Evolutionary conservation across 30 jellyfish, hydroid and myxozoan genomes (phyloP), one percentile per base, ranked within the genome.

Genomic region (Pseudorhiza aurosa): DNA sequence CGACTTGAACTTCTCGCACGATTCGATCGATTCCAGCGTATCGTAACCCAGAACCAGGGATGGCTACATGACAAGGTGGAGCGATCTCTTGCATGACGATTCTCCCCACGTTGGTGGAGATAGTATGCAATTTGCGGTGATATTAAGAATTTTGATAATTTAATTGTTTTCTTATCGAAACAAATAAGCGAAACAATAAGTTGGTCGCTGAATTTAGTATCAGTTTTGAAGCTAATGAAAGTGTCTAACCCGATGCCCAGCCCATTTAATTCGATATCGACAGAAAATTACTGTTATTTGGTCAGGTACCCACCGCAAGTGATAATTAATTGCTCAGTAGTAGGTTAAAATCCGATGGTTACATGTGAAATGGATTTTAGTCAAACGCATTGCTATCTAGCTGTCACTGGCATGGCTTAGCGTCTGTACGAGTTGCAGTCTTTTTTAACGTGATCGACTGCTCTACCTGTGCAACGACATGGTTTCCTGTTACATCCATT

Each of bases 291-390:
- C 51, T 80, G 49, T 64, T 37, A 55, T 47, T 65, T 62, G 79
- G 72, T 25, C 67, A 58, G 58, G 44, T 32, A 10, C 70, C 30
- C 45, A 44, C 79, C 91, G 51, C 76, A 80, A 55, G 37, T 35
- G 31, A 55, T 65, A 63, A 78, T 78, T 78, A 78, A 78, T 78
- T 60, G 82, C 72, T 56, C 46, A 63, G 55, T 78, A 39, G 90
- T 28, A 45, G 64, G 82, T 28, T 45, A 27, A 26, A 47, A 51
- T 31, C 67, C 83, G 36, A 21, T 53, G 68, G 84, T 50, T n/a
- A 80, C 75, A 47, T 63, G 77, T 39, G 84, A 49, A 77, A 77
- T 59, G 79, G 81, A 62, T 60, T 77, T 65, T 47, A 50, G 58
- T 47, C 32, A 64, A 59, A 42, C 46, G 46, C 60, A 77, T 39